These are phyloP conservation scores for Epinephelus awoara DNA, from an alignment of 2,797 vertebrate species.

Conservation along the genomic window DNA sequence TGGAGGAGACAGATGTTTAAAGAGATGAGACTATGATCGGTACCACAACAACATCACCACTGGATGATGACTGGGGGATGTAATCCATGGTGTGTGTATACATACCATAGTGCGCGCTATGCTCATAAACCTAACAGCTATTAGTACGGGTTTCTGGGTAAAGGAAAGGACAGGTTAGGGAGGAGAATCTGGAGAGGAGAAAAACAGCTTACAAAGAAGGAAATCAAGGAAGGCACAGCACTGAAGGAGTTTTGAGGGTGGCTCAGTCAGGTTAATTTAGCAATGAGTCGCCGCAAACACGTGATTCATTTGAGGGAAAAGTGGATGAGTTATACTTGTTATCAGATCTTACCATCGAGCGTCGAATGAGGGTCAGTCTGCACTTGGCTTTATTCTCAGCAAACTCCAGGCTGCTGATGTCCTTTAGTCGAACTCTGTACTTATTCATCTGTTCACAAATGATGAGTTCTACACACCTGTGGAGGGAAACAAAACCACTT, in stretches of 20 bases:
- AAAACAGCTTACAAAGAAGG: conserved; percentile 82
- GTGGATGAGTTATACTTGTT: not conserved
- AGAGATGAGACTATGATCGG: conserved; percentile 35
- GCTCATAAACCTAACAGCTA: conserved; percentile 98
- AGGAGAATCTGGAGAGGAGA: conserved; percentile 76
- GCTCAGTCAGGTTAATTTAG: conserved; percentile 20
- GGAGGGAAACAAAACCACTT: conserved; percentile 11
- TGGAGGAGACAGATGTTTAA: conserved; percentile 32
- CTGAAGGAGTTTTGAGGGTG: conserved; percentile 16
- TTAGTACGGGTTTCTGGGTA: conserved; percentile 96
- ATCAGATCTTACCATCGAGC: conserved; percentile 92
- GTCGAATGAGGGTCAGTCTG: conserved; percentile 93
- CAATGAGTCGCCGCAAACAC: conserved; percentile 5
- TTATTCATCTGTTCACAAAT: conserved; percentile 98
- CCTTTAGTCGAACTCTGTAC: conserved; percentile 95
- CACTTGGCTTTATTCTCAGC: conserved; percentile 98
- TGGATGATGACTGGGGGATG: conserved; percentile 53
- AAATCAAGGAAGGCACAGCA: conserved; percentile 18
- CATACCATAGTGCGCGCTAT: conserved; percentile 94
- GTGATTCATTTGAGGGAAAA: conserved; percentile 14
- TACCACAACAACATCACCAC: conserved; percentile 65
- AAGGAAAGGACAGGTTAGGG: conserved; percentile 89
- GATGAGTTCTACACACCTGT: conserved; percentile 95
- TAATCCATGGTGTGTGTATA: conserved; percentile 78
- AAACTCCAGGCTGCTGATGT: conserved; percentile 97